Evolutionary conservation across 2,888 invertebrate genomes (phyloP).

Genomic region (Anticlea derivata): DNA sequence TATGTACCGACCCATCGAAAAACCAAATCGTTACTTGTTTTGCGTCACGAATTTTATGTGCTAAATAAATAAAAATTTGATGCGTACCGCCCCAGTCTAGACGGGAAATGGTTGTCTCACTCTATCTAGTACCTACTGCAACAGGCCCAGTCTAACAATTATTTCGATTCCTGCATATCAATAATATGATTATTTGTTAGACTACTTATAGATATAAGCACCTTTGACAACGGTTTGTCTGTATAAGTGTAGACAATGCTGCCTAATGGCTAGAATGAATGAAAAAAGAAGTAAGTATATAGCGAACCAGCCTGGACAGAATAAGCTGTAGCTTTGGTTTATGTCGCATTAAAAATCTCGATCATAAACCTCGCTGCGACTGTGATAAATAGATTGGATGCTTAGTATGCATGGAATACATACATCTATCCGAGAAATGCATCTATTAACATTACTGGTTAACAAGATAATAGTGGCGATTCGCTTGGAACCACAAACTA

Average conservation of each 20-base stretch:
- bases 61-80: slow-evolving; percentile 75
- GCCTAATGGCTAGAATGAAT: too few relatives aligned
- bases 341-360: slow-evolving; percentile 53
- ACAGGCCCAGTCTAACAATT: neutral
- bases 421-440: slow-evolving; percentile 10
- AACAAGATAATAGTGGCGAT: too few relatives aligned
- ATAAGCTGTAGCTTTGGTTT: slow-evolving; percentile 42
- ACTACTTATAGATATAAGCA: too few relatives aligned
- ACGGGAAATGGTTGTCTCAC: neutral
- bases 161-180: too few relatives aligned
- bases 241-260: too few relatives aligned
- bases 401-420: slow-evolving; percentile 32
- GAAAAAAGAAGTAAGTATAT: neutral
- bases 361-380: slow-evolving; percentile 50
- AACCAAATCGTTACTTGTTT: slow-evolving; percentile 58
- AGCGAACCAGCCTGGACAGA: slow-evolving; percentile 3
- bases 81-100: slow-evolving; percentile 40
- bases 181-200: too few relatives aligned
- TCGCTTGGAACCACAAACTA: too few relatives aligned
- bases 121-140: neutral
- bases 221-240: too few relatives aligned
- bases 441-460: slow-evolving; percentile 1
- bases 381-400: slow-evolving; percentile 45
- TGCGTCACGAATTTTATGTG: slow-evolving; percentile 68
- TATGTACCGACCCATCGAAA: slow-evolving; percentile 54